Evolutionary conservation across 64 coral and sea anemone genomes (phyloP), one percentile per base, ranked within the genome.

Genomic region (Pachyseris speciosa): DNA sequence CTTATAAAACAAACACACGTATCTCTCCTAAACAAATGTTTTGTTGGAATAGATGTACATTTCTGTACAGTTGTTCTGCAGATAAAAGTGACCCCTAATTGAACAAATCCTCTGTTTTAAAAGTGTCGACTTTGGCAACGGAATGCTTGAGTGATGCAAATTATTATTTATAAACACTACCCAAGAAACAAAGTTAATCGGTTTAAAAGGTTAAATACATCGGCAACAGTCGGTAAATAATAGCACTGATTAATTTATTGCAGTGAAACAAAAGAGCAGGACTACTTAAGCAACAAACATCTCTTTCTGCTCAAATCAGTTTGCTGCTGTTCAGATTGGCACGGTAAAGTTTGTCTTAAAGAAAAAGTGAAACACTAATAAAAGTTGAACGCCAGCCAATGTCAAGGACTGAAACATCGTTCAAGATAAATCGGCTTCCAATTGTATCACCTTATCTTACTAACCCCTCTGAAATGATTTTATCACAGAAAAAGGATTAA

Each of bases 131-230:
- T 5, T 39, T 36, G 16, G 32, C 10, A 39, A 61, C 53, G 16
- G 17, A 81, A 60, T 61, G 53, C 1, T 9, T 39, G 31, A 81
- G 33, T n/a, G 8, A 81, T 13, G 32, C 7, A 32, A 7, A 17
- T 49, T 29, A 77, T 52, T 12, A 27, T 26, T 17, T 33, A 53
- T 37, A 37, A 15, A 81, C 32, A 24, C 9, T n/a, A 11, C 19
- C 36, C 36, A 80, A 30, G 30, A 59, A 81, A 63, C 19, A 25
- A 61, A 37, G 9, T 40, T 61, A 81, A 81, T 81, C 75, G 37
- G 75, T 80, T 80, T 41, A 61, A 60, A 61, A 81, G 77, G 77
- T 81, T 81, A 58, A 75, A 78, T 44, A 50, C 48, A 42, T 78
- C 45, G 34, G 16, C 42, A 15, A 27, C 29, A 53, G 47, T 33